These are phyloP conservation scores for Pipra filicauda DNA, from an alignment of 2,113 vertebrate species.

Conservation along the genomic window DNA sequence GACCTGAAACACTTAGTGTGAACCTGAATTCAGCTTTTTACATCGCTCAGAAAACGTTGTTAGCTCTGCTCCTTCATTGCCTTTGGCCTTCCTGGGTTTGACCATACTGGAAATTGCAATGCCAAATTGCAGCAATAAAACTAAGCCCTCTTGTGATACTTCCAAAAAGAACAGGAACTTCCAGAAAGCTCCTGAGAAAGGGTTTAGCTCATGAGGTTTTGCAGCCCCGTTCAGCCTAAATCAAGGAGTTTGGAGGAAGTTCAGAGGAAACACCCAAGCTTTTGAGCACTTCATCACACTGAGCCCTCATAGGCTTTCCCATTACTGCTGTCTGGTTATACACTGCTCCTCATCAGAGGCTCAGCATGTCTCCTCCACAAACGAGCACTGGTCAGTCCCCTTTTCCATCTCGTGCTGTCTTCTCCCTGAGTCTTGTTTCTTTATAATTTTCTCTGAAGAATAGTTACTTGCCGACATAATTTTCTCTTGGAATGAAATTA, in stretches of 20 bases:
- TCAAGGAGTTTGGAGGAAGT: not conserved
- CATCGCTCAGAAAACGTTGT: not conserved
- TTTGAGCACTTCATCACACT: conserved; percentile 38
- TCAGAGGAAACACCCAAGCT: conserved; percentile 47
- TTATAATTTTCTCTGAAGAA: conserved; percentile 42
- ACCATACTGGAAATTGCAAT: not conserved
- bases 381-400: not conserved
- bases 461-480: not conserved
- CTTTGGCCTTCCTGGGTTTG: not conserved
- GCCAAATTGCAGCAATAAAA: conserved; percentile 24
- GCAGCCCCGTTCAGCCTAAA: not conserved
- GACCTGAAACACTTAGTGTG: not conserved
- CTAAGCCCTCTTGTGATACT: not conserved
- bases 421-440: not conserved
- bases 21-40: not conserved
- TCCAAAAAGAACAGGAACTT: conserved; percentile 49
- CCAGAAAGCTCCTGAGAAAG: not conserved
- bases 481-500: conserved; percentile 39
- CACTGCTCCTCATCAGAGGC: conserved; percentile 14
- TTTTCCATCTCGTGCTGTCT: not conserved
- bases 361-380: conserved; percentile 1
- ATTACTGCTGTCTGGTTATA: not conserved
- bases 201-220: conserved; percentile 6
- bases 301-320: not conserved
- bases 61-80: not conserved